Base-by-base conservation (phyloP, 2,113 vertebrate species). In the Australoheros scitulus region DNA sequence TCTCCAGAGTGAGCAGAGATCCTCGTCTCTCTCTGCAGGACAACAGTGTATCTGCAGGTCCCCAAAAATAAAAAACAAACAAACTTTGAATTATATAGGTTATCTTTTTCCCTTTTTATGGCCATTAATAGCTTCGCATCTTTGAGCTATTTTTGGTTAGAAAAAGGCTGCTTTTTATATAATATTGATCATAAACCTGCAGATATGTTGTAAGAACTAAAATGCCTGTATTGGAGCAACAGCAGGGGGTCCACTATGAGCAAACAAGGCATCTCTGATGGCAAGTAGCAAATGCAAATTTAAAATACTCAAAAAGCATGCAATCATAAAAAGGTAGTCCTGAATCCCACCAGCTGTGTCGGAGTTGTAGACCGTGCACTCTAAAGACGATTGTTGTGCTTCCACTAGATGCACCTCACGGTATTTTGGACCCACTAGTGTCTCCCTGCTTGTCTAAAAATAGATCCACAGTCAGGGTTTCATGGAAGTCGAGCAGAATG, bases 201-300 rank as follows among this genome's bases (percentile, higher is more conserved):
- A 85, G 83, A 78, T 77, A 11, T 34, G 5, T 11, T 36, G 20
- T 1, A 8, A n/a, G 9, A 4, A 64, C 5, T n/a, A 32, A 47
- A 84, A 20, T 84, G 88, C 92, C 87, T 52, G 61, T 76, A 24
- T 34, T 57, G 85, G 70, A 82, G 76, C 80, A 80, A 81, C 79
- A 83, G 65, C 32, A 7, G 47, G 88, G 87, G 87, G 85, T 76
- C 87, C n/a, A 64, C 80, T 34, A 88, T 96, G 95, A 95, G 91
- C 91, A 80, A 11, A 84, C 18, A 68, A 82, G 94, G 95, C 95
- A 94, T 93, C 14, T 96, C 96, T 96, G 96, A 96, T 95, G 95
- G 96, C 89, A 75, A 7, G 50, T 26, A 32, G 17, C 72, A 8
- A 57, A 22, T 9, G 32, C 24, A 72, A n/a, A 13, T 2, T 26